Conservation (phyloP, 1,140 invertebrate species). For the Carcinoscorpius rotundicauda region DNA sequence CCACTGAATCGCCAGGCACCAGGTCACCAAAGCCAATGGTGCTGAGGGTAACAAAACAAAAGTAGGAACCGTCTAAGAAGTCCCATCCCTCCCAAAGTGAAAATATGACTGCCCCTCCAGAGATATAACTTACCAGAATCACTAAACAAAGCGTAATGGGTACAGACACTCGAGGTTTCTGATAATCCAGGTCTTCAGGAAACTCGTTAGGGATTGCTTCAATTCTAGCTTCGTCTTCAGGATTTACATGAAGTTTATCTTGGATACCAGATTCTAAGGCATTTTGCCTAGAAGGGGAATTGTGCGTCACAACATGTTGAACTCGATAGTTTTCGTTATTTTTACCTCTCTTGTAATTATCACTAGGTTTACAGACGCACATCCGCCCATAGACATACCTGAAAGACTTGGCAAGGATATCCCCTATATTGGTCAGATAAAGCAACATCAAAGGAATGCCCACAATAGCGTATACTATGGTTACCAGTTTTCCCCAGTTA, state of each 20-base stretch:
- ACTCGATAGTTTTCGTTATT: constrained; percentile 25
- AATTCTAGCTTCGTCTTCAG: constrained; percentile 23
- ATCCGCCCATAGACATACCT: constrained; percentile 84
- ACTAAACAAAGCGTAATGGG: constrained; percentile 20
- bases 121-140: constrained; percentile 21
- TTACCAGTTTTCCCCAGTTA: constrained; percentile 77
- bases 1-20: constrained; percentile 43
- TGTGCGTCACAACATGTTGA: constrained; percentile 46
- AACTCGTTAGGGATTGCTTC: constrained; percentile 21
- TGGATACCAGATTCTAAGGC: constrained; percentile 23
- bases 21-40: constrained; percentile 50
- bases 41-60: constrained; percentile 29
- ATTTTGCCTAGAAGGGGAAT: constrained; percentile 30
- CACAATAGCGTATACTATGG: constrained; percentile 90
- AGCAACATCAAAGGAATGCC: constrained; percentile 95
- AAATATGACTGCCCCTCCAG: constrained; percentile 32
- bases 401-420: constrained; percentile 89
- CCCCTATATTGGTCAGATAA: constrained; percentile 89
- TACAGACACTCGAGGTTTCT: constrained; percentile 17
- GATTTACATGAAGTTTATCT: constrained; percentile 15
- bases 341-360: constrained; percentile 19
- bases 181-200: constrained; percentile 33
- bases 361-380: constrained; percentile 51
- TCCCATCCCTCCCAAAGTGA: constrained; percentile 33
- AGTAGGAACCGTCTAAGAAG: constrained; percentile 29